Percentiles rank a stretch among this genome's conserved stretches.
These are phyloP conservation scores for Mandrillus leucophaeus DNA, from an alignment of 2,113 vertebrate species.

Conservation along the genomic window DNA sequence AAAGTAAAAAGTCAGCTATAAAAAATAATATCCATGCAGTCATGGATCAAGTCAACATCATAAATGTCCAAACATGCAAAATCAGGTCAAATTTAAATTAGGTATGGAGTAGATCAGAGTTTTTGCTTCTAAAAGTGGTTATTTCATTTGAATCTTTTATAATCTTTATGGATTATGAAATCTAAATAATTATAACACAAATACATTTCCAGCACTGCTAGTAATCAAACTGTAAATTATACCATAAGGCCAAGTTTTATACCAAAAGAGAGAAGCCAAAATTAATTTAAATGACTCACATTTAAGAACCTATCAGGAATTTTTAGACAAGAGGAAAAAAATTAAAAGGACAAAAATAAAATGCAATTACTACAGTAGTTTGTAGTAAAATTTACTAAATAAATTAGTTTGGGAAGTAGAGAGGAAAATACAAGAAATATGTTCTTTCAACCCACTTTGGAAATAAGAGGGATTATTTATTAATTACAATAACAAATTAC, in stretches of 20 bases:
- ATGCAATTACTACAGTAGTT: background rate
- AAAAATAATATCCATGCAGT: background rate
- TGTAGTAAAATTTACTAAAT: background rate
- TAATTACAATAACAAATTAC: background rate
- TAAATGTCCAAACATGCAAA: background rate
- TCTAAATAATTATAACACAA: background rate
- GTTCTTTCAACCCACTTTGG: background rate
- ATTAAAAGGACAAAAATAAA: background rate
- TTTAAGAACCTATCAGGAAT: background rate
- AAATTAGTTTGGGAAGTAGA: background rate
- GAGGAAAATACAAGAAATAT: background rate
- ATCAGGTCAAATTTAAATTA: background rate
- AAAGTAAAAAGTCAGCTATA: background rate
- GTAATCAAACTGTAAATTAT: conserved; percentile 14
- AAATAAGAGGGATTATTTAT: background rate
- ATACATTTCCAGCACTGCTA: background rate
- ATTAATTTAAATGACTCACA: background rate
- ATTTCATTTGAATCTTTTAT: background rate
- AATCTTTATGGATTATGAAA: background rate
- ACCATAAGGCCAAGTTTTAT: background rate
- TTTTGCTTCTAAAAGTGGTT: background rate
- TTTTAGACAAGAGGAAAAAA: background rate
- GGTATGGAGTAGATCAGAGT: background rate
- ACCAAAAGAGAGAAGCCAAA: conserved; percentile 8
- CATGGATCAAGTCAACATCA: background rate